A percentile compares a stretch with the other conserved stretches of the same genome.
Evolutionary conservation across 1,140 invertebrate species (phyloP).

Genomic region (Glossosoma conforme): DNA sequence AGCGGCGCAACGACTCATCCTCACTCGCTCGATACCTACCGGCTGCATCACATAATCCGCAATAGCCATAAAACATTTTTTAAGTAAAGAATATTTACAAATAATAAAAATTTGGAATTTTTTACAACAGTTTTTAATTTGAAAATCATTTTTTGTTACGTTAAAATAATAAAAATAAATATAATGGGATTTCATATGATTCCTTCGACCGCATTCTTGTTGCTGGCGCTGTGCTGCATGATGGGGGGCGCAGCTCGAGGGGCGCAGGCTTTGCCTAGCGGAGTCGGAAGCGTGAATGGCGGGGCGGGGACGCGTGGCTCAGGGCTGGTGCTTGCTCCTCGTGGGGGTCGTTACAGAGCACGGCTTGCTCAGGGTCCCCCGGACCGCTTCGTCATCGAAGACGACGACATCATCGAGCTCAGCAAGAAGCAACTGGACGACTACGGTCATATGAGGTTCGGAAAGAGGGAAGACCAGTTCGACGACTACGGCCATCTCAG

Average conservation of each 20-base stretch:
- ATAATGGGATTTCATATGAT: slow-evolving; percentile 15
- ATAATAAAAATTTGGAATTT: background rate
- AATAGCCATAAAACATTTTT: background rate
- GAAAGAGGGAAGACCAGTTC: slow-evolving; percentile 52
- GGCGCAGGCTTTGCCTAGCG: slow-evolving; percentile 32
- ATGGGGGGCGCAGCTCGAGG: slow-evolving; percentile 27
- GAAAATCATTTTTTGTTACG: no score
- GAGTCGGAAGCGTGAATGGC: background rate
- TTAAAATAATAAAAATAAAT: no score
- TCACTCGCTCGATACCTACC: no score
- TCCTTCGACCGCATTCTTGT: slow-evolving; percentile 6
- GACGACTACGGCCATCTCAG: slow-evolving; percentile 68
- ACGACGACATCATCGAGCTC: slow-evolving; percentile 53
- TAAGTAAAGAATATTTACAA: background rate
- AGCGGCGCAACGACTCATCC: no score
- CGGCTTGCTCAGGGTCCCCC: slow-evolving; percentile 17
- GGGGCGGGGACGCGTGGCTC: slow-evolving; percentile 4
- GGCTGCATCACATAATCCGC: no score
- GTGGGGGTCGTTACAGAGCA: slow-evolving; percentile 31
- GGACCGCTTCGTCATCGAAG: slow-evolving; percentile 41
- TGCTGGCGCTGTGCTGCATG: slow-evolving; percentile 8
- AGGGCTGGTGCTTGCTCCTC: slow-evolving; percentile 23
- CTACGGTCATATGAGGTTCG: slow-evolving; percentile 59
- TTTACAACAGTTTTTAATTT: no score
- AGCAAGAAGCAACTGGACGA: slow-evolving; percentile 57